Percentiles rank a stretch among this genome's conserved stretches.
Evolutionary conservation across 2,113 vertebrate species (phyloP).

Genomic region (Oryzias woworae): DNA sequence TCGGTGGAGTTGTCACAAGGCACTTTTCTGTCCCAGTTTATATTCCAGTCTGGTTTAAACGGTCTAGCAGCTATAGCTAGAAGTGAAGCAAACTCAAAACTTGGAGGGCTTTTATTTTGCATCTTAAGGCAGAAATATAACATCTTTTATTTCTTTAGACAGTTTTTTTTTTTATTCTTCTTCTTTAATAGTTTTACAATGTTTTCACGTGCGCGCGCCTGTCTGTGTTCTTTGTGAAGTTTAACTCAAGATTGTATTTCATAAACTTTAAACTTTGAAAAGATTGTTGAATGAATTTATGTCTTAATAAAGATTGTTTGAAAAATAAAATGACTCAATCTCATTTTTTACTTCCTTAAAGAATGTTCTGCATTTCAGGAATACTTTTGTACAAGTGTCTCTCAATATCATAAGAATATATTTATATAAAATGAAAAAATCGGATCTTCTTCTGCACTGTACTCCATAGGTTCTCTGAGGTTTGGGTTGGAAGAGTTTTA

Average conservation of each 20-base stretch:
- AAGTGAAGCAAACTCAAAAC: constrained; percentile 49
- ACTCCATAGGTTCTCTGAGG: no score
- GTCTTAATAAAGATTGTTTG: constrained; percentile 81
- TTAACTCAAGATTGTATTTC: constrained; percentile 74
- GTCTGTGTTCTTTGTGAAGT: constrained; percentile 69
- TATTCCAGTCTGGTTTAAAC: constrained; percentile 26
- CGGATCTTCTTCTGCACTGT: no score
- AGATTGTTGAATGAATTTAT: constrained; percentile 77
- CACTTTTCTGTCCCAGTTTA: constrained; percentile 17
- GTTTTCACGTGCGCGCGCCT: constrained; percentile 60
- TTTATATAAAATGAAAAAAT: neutral
- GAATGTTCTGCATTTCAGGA: neutral
- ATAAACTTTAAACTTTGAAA: constrained; percentile 74
- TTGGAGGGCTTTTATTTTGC: constrained; percentile 39
- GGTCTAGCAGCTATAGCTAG: constrained; percentile 42
- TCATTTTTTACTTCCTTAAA: constrained; percentile 39
- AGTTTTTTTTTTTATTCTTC: constrained; percentile 25
- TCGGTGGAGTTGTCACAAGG: constrained; percentile 17
- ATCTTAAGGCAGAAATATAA: constrained; percentile 56
- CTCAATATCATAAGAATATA: no score
- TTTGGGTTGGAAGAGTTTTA: no score
- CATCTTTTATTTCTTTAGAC: constrained; percentile 47
- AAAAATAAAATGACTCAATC: constrained; percentile 77
- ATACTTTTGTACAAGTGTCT: no score
- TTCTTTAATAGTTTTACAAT: constrained; percentile 58